phyloP scores from a whole-genome alignment of 2,113 vertebrate genomes.

The Hiodon tergisus region DNA sequence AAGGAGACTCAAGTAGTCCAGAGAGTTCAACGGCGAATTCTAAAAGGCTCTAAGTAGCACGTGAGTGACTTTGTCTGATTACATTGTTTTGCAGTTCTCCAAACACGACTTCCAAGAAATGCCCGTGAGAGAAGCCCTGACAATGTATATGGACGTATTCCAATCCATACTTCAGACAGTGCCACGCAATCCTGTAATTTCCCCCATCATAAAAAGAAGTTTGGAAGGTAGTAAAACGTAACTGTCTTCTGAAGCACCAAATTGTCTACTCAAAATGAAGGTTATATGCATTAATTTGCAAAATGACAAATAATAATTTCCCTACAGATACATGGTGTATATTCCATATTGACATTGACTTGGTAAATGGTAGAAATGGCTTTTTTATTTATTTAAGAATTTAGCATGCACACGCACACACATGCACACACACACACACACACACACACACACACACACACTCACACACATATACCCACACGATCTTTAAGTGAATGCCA shows the following conservation, averaged over 20 bases:
- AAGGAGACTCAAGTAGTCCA: too few relatives aligned
- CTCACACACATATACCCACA: constrained; percentile 8
- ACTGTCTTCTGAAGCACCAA: background rate
- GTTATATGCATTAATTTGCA: too few relatives aligned
- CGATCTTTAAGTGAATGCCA: background rate
- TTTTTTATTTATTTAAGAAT: background rate
- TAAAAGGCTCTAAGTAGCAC: too few relatives aligned
- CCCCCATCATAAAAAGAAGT: background rate
- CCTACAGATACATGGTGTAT: too few relatives aligned
- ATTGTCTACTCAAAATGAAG: background rate
- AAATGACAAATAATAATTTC: too few relatives aligned
- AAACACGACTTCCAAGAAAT: constrained; percentile 44
- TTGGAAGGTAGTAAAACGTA: background rate
- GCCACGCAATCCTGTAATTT: background rate
- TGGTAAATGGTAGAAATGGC: background rate
- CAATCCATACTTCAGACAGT: constrained; percentile 32
- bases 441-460: constrained; percentile 7
- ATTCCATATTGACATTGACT: too few relatives aligned
- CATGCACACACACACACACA: background rate
- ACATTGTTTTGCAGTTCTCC: constrained; percentile 33
- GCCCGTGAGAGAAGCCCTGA: constrained; percentile 33
- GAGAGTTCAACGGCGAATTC: too few relatives aligned
- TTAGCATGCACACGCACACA: background rate
- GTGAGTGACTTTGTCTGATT: constrained; percentile 16
- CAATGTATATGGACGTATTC: constrained; percentile 32